Percentiles rank a stretch among this genome's conserved stretches.
Conservation (phyloP, 2,113 vertebrate genomes). For the Mungos mungo region DNA sequence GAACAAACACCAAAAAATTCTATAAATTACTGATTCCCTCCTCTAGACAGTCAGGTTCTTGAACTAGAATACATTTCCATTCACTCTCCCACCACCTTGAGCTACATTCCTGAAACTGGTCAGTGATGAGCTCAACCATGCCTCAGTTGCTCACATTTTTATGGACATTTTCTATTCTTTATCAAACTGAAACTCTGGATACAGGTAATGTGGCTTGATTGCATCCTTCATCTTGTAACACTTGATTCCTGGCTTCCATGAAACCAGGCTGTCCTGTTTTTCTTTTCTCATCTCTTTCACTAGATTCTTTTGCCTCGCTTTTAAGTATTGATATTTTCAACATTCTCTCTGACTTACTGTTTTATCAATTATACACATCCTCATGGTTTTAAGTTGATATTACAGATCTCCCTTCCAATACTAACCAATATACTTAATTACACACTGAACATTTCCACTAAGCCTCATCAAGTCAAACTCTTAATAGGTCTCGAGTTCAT, state of each 20-base stretch:
- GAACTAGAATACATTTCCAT: neutral
- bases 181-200: neutral
- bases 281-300: neutral
- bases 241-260: neutral
- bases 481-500: neutral
- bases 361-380: neutral
- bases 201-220: accelerated
- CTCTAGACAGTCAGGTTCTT: neutral
- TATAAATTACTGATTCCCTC: neutral
- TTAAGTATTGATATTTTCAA: neutral
- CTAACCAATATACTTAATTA: neutral
- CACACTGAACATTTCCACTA: neutral
- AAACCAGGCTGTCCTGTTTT: neutral
- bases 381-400: neutral
- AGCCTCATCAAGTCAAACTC: neutral
- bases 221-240: neutral
- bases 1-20: neutral
- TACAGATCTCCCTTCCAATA: neutral
- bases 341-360: neutral
- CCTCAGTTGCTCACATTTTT: neutral
- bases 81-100: neutral
- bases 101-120: neutral
- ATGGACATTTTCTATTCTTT: neutral
- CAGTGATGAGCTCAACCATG: neutral
- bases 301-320: neutral